These are phyloP conservation scores for Hartigia nigra DNA, from an alignment of 2,888 invertebrate species.

Conservation along the genomic window DNA sequence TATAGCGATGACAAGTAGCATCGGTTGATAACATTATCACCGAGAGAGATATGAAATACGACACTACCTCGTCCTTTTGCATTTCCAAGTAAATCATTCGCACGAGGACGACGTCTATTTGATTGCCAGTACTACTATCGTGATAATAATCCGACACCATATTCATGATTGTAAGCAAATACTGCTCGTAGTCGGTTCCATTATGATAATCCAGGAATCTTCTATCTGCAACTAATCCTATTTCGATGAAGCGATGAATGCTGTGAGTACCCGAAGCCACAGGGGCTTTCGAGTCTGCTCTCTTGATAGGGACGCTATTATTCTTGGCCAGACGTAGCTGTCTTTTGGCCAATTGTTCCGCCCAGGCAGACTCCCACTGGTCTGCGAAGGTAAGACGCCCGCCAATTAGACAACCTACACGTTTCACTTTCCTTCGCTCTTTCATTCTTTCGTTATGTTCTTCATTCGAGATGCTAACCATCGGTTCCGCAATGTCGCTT, in stretches of 20 bases:
- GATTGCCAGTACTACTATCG: conserved; percentile 88
- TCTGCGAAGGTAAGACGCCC: conserved; percentile 31
- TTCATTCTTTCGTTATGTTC: not conserved
- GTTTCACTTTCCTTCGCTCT: not conserved
- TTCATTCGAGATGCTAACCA: conserved; percentile 35
- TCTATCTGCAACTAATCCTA: conserved; percentile 85
- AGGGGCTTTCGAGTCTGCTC: conserved; percentile 47
- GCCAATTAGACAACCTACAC: not conserved
- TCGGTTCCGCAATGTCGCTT: conserved; percentile 46
- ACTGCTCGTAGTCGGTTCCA: conserved; percentile 82
- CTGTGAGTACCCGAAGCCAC: conserved; percentile 74
- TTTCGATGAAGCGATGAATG: conserved; percentile 82
- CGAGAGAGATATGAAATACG: conserved; percentile 71
- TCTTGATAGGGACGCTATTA: conserved; percentile 14
- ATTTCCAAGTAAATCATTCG: conserved; percentile 82
- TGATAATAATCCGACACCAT: conserved; percentile 86
- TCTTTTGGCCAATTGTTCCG: conserved; percentile 64
- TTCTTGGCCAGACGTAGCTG: conserved; percentile 49
- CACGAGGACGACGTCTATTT: conserved; percentile 87
- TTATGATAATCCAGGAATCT: conserved; percentile 87
- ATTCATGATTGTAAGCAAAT: conserved; percentile 90
- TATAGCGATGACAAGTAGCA: not conserved
- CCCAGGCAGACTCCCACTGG: conserved; percentile 55
- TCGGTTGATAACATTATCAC: not conserved
- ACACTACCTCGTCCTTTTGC: conserved; percentile 68